Conservation (phyloP, 2,888 invertebrate species). For the Watsonalla cultraria region DNA sequence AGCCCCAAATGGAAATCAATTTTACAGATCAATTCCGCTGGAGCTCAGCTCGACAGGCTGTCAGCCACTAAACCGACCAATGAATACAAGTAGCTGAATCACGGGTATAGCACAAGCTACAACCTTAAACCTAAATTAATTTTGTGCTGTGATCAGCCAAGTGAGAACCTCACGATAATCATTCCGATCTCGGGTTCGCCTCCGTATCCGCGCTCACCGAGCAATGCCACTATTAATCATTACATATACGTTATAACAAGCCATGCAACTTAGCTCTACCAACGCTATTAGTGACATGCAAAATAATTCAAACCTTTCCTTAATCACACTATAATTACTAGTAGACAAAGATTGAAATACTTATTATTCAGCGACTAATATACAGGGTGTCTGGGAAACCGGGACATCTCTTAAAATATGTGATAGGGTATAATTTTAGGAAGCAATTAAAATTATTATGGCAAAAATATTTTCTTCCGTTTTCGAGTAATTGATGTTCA, state of each 20-base stretch:
- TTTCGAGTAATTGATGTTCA: no score
- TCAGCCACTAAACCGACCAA: slow-evolving; percentile 39
- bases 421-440: no score
- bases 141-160: slow-evolving; percentile 62
- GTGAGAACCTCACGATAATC: slow-evolving; percentile 62
- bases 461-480: no score
- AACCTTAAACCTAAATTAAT: slow-evolving; percentile 65
- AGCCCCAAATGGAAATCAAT: slow-evolving; percentile 53
- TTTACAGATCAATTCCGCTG: slow-evolving; percentile 51
- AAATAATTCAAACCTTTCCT: not conserved
- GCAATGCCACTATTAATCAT: slow-evolving; percentile 59
- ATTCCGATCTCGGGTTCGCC: slow-evolving; percentile 50
- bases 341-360: no score
- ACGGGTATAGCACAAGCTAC: slow-evolving; percentile 23
- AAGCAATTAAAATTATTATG: no score
- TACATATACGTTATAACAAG: slow-evolving; percentile 13
- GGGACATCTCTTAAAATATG: no score
- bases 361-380: no score
- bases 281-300: not conserved
- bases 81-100: slow-evolving; percentile 54
- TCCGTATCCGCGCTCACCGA: slow-evolving; percentile 39
- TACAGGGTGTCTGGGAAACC: no score
- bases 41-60: slow-evolving; percentile 34
- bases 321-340: not conserved
- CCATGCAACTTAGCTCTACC: not conserved